Percentiles rank a stretch among this genome's conserved stretches.
These are phyloP conservation scores for Zoroaster sp. DNA, from an alignment of 53 echinoderm and acorn worm genomes.

Conservation along the genomic window DNA sequence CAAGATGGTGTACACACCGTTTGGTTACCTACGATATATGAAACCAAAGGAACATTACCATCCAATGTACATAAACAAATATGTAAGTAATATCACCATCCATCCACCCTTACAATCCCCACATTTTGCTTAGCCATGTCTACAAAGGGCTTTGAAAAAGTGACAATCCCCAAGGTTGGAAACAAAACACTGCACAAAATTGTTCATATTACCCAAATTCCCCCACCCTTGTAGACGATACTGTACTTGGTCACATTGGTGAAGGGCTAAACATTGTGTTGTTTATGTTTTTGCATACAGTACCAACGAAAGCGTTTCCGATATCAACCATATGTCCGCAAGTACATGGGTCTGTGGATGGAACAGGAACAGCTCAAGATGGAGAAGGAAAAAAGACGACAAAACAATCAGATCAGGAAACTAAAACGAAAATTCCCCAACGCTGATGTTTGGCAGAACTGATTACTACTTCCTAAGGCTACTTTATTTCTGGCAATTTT, in stretches of 20 bases:
- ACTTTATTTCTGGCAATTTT: no score
- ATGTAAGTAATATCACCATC: slow-evolving; percentile 59
- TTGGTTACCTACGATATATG: slow-evolving; percentile 78
- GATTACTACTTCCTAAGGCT: no score
- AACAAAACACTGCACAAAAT: no score
- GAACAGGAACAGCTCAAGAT: slow-evolving; percentile 59
- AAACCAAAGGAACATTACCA: slow-evolving; percentile 74
- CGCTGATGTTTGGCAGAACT: slow-evolving; percentile 81
- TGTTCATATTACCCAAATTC: no score
- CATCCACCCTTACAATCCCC: no score
- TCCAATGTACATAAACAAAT: slow-evolving; percentile 82
- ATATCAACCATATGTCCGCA: slow-evolving; percentile 64
- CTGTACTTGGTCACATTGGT: no score
- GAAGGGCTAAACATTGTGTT: not conserved
- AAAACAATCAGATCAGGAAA: slow-evolving; percentile 40
- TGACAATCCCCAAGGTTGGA: no score
- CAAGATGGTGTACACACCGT: slow-evolving; percentile 71
- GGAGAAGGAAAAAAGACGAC: slow-evolving; percentile 29
- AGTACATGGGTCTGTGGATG: slow-evolving; percentile 54
- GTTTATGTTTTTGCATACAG: slow-evolving; percentile 42
- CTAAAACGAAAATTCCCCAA: slow-evolving; percentile 81
- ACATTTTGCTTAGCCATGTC: no score
- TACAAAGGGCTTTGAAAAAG: no score
- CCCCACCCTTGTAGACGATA: no score
- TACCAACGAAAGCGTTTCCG: slow-evolving; percentile 52